Conservation (phyloP, 2,888 invertebrate genomes). For the Anoncus sp. region DNA sequence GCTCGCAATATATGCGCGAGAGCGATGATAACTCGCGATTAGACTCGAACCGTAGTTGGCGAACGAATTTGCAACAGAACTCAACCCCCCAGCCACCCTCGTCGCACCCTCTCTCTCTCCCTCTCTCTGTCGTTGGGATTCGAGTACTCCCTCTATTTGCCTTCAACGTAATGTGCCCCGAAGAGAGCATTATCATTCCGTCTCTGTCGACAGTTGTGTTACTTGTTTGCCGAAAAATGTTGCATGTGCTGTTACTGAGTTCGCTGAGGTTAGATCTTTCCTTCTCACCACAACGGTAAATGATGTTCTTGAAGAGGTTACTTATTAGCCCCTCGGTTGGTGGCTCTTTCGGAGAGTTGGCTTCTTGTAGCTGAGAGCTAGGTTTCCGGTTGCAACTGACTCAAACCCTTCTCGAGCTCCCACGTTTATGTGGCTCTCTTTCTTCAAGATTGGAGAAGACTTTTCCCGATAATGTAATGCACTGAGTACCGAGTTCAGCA, state of each 20-base stretch:
- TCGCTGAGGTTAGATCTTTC: constrained; percentile 33
- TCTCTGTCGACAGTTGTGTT: constrained; percentile 16
- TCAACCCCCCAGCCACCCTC: constrained; percentile 41
- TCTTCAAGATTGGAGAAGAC: constrained; percentile 25
- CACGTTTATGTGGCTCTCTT: background rate
- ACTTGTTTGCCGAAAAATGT: constrained; percentile 52
- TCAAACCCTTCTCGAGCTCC: background rate
- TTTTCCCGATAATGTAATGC: constrained; percentile 37
- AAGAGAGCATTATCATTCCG: constrained; percentile 12
- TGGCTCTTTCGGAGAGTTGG: constrained; percentile 53
- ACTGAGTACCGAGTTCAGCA: constrained; percentile 9
- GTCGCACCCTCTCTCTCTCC: background rate
- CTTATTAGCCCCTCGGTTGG: constrained; percentile 64
- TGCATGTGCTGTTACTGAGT: constrained; percentile 47
- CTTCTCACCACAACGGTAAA: constrained; percentile 53
- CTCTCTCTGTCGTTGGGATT: constrained; percentile 16
- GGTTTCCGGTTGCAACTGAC: constrained; percentile 62
- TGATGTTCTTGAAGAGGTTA: constrained; percentile 65
- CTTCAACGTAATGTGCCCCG: constrained; percentile 28
- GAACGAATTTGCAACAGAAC: constrained; percentile 57
- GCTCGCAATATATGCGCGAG: constrained; percentile 14
- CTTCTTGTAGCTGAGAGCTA: constrained; percentile 62
- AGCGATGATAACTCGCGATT: constrained; percentile 69
- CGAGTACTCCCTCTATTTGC: constrained; percentile 14
- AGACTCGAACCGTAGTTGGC: constrained; percentile 36